Base-by-base conservation (phyloP, 2,797 vertebrate genomes). In the Denticeps clupeoides region DNA sequence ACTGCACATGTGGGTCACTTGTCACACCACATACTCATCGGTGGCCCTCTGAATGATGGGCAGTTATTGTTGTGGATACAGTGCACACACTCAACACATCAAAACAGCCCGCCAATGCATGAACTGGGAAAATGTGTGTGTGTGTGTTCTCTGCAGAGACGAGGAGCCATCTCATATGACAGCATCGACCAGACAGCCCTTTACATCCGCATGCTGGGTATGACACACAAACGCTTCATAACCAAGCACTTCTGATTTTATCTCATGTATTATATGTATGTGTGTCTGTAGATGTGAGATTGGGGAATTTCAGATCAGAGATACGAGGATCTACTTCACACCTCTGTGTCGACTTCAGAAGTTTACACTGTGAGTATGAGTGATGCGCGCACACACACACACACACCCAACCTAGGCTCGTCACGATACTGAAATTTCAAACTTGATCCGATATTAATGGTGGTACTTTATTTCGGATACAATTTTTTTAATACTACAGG, bases 151-250 rank as follows among this genome's bases (percentile, higher is more conserved):
- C 24, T 58, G 3, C 56, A 89, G 87, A 82, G 87, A 63, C 86
- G 87, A 62, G 87, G 87, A 65, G 87, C 86, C 12, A 88, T 89
- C 71, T 89, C 87, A 48, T 89, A 89, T 76, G 86, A 89, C 74
- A 88, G 87, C 71, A 86, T 85, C 21, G 86, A 89, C 60, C 87
- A 89, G 65, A 87, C 87, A 25, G 87, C 87, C 0, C 64, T 89
- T 68, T 89, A 87, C 64, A 88, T 89, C 79, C 86, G 87, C 75
- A 87, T 89, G 85, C 80, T 89, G 65, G 87, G 87, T 89, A 80
- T 82, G 86, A 57, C 13, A 43, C 6, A 12, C 12, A 21, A 19
- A 46, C 16, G 22, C 27, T 12, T 10, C 4, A 38, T 19, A 10
- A 7, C 3, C 42, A 21, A 12, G 1, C 4, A 25, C 10, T 42